These are phyloP conservation scores for Ferrisia virgata DNA, from an alignment of 2,888 invertebrate genomes.

Conservation along the genomic window DNA sequence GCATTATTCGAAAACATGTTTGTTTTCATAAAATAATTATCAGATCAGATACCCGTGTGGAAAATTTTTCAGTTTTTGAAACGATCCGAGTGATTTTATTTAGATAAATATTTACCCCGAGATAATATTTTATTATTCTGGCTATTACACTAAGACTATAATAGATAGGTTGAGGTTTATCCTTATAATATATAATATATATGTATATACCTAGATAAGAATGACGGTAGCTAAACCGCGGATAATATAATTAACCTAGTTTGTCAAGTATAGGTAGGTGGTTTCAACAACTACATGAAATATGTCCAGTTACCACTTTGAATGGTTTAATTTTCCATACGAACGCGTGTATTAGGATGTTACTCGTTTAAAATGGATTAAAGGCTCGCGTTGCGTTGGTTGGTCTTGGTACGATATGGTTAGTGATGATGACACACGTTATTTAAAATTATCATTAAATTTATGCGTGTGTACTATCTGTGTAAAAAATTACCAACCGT, in stretches of 20 bases:
- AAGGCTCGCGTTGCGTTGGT: neutral
- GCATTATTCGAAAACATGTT: neutral
- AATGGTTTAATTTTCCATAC: neutral
- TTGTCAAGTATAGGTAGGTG: neutral
- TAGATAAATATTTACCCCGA: neutral
- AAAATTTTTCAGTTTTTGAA: no score
- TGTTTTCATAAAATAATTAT: neutral
- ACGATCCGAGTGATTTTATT: no score
- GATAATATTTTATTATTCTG: neutral
- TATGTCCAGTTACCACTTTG: neutral
- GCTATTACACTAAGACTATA: no score
- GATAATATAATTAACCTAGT: neutral
- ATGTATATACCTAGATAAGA: neutral
- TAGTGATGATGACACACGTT: neutral
- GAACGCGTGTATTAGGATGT: neutral
- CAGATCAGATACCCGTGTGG: no score
- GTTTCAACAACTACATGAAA: neutral
- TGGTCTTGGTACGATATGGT: no score
- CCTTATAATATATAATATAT: no score
- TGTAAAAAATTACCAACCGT: neutral
- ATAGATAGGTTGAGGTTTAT: no score
- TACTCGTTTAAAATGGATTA: neutral
- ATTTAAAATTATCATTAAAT: neutral
- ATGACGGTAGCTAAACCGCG: neutral
- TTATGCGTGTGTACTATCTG: neutral